Evolutionary conservation across 1,140 invertebrate species (phyloP), one percentile per base, ranked within the genome.

Genomic region (Andricus grossulariae): DNA sequence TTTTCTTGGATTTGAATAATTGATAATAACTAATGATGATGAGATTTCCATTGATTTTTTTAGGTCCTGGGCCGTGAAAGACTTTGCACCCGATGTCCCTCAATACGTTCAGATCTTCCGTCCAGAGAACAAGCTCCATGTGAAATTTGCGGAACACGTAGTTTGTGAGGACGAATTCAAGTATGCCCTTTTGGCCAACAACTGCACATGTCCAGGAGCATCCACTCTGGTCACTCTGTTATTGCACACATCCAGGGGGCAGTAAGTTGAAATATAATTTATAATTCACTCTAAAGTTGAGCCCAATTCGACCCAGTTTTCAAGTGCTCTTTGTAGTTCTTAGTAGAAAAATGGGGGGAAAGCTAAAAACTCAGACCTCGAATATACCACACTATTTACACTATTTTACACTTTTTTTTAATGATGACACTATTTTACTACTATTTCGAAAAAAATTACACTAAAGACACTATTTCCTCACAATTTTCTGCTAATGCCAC

Each of bases 151-250:
- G 71, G 97, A 99, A 88, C 97, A 97, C 91, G 97, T 99, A 5
- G 98, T 99, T 16, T 99, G 98, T 91, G 98, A 99, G 90, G 98
- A 99, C 89, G 96, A 97, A 89, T 98, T 99, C 91, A 99, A 99
- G 91, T 99, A 99, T 90, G 98, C 98, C 3, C 92, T 99, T 50
- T 92, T 99, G 75, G 98, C 98, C 25, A 99, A 99, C 92, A 99
- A 99, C 91, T 99, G 98, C 92, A 96, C 98, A 73, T 99, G 97
- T 92, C 98, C 98, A 0, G 98, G 98, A 15, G 97, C 97, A 16
- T 99, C 98, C 0, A 99, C 98, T 0, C 93, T 99, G 32, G 97
- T 99, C 71, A 99, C 98, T 0, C 93, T 99, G 0, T 92, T 99
- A 18, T 93, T 99, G 45, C 98, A 99, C 89, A 99, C 98, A 1